Evolutionary conservation across 2,113 vertebrate species (phyloP).

Genomic region (Reinhardtius hippoglossoides): DNA sequence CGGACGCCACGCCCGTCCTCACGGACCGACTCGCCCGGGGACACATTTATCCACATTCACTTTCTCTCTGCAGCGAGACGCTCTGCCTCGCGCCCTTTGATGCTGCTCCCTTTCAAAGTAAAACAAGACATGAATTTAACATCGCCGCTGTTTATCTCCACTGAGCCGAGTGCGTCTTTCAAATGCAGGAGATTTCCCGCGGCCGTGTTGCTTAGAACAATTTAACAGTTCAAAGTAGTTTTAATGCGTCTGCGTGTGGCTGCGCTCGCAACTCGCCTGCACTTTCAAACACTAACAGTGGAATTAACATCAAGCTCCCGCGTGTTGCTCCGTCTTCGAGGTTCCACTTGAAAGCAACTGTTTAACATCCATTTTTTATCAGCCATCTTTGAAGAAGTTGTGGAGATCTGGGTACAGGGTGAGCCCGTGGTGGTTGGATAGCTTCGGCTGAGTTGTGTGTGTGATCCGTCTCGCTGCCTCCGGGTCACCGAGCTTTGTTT

Average conservation of each 20-base stretch:
- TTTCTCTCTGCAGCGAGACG: not conserved
- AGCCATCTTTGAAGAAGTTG: conserved; percentile 37
- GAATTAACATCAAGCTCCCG: conserved; percentile 50
- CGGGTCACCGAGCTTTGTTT: conserved; percentile 17
- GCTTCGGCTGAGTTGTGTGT: conserved; percentile 17
- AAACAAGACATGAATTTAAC: conserved; percentile 58
- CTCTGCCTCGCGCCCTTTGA: conserved; percentile 60
- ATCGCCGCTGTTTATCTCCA: conserved; percentile 59
- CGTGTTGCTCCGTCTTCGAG: conserved; percentile 4
- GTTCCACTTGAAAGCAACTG: conserved; percentile 49
- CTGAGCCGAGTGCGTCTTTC: conserved; percentile 27
- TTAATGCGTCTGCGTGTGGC: conserved; percentile 52
- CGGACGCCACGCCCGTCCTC: not conserved
- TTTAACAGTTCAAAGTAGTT: conserved; percentile 70
- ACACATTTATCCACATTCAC: too few species aligned
- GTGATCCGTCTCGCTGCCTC: conserved; percentile 28
- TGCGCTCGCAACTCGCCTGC: too few species aligned
- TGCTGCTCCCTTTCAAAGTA: conserved; percentile 69
- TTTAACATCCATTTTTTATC: conserved; percentile 67
- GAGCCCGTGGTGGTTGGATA: not conserved
- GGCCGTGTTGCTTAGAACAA: conserved; percentile 62
- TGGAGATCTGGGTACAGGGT: too few species aligned
- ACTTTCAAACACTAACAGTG: conserved; percentile 35
- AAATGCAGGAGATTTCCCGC: conserved; percentile 51
- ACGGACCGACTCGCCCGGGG: too few species aligned